These are phyloP conservation scores for Clarias pachynema DNA, from an alignment of 2,797 vertebrate species.

Conservation along the genomic window DNA sequence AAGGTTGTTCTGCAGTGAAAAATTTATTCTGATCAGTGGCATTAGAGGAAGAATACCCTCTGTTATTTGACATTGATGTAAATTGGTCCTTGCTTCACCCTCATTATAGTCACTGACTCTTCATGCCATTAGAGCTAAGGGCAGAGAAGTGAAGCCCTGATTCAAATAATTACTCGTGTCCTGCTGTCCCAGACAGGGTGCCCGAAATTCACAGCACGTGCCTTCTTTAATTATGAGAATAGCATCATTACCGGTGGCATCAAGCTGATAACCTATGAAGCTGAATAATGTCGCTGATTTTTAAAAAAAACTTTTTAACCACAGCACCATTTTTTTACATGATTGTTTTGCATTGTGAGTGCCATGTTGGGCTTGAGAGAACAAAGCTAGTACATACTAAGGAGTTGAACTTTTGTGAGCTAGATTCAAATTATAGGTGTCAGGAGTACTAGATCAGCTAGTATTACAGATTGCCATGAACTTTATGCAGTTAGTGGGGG, in stretches of 20 bases:
- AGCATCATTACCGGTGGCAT: neutral
- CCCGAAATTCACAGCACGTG: conserved; percentile 28
- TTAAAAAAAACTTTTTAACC: neutral
- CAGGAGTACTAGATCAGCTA: neutral
- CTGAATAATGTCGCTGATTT: neutral
- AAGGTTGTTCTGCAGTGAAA: conserved; percentile 36
- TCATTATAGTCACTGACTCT: conserved; percentile 38
- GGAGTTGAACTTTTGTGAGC: neutral
- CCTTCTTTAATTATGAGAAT: conserved; percentile 29
- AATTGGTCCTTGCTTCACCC: conserved; percentile 49
- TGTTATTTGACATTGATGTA: conserved; percentile 59
- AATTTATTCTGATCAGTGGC: conserved; percentile 48
- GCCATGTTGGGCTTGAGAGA: neutral
- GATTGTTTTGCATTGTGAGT: neutral
- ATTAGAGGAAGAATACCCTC: conserved; percentile 39
- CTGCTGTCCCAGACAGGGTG: conserved; percentile 15
- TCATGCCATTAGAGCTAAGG: conserved; percentile 35
- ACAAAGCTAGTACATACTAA: neutral
- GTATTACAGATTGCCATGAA: conserved; percentile 6
- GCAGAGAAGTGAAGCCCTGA: conserved; percentile 46
- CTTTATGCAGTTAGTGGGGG: neutral
- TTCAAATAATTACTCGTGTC: conserved; percentile 49
- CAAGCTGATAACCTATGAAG: neutral
- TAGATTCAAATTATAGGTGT: conserved; percentile 13
- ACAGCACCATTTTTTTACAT: neutral